Percentiles rank a stretch among this genome's conserved stretches.
Evolutionary conservation across 2,113 vertebrate genomes (phyloP).

Genomic region (Rhinolophus sinicus): DNA sequence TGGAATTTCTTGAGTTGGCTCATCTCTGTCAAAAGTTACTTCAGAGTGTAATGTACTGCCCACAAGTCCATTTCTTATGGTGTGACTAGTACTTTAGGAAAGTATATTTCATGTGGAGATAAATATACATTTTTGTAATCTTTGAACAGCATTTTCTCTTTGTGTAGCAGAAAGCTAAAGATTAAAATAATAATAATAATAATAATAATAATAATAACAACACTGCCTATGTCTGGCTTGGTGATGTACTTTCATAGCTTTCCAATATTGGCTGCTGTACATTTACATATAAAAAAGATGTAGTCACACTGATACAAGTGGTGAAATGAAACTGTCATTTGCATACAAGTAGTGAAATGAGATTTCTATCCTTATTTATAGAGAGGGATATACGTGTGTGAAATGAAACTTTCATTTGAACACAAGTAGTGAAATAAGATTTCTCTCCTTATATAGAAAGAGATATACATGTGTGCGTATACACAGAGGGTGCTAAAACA

Average conservation of each 20-base stretch:
- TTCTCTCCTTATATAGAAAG: neutral
- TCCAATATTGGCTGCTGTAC: neutral
- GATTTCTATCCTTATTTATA: neutral
- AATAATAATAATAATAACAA: neutral
- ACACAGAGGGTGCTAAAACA: too few species aligned
- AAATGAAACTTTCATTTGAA: neutral
- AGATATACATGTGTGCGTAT: neutral
- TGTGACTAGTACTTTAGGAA: conserved; percentile 51
- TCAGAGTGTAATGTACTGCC: neutral
- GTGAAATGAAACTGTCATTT: neutral
- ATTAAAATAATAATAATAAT: conserved; percentile 42
- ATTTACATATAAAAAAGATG: neutral
- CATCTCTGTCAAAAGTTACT: conserved; percentile 75
- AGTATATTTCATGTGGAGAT: conserved; percentile 49
- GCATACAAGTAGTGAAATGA: neutral
- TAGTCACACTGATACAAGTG: neutral
- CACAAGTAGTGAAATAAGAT: neutral
- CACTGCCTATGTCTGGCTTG: neutral
- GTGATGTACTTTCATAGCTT: neutral
- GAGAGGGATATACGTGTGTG: neutral
- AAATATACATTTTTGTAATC: neutral
- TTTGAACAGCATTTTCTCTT: conserved; percentile 65
- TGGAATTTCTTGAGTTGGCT: conserved; percentile 73
- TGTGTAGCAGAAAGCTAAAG: neutral
- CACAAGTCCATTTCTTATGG: conserved; percentile 71